phyloP scores from a whole-genome alignment of 2,113 vertebrate genomes.

The Apteryx mantelli region DNA sequence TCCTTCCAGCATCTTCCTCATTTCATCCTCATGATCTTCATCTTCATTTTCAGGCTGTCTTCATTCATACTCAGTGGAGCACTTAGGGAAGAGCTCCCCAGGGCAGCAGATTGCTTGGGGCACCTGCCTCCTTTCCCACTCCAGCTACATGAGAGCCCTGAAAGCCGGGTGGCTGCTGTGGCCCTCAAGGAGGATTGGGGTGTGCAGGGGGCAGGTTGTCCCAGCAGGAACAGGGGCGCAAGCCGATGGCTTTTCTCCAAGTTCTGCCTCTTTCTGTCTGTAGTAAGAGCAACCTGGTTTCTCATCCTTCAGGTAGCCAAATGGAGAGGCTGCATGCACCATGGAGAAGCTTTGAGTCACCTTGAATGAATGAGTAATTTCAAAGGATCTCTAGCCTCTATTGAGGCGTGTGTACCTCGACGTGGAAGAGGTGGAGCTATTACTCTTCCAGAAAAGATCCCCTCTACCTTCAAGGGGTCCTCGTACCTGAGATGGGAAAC shows the following conservation, averaged over 20 bases:
- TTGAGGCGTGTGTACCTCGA: accelerated
- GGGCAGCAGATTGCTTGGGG: not conserved
- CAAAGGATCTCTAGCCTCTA: not conserved
- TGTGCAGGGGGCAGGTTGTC: not conserved
- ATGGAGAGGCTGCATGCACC: not conserved
- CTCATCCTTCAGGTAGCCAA: not conserved
- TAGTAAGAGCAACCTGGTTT: not conserved
- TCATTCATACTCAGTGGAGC: not conserved
- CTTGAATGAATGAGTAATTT: not conserved
- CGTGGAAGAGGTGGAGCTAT: accelerated
- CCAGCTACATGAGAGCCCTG: not conserved
- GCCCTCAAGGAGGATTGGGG: not conserved
- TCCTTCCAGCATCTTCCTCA: not conserved
- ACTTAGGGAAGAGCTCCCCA: not conserved
- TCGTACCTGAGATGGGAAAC: not conserved
- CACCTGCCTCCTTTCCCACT: not conserved
- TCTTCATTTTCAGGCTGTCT: not conserved
- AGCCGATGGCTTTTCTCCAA: not conserved
- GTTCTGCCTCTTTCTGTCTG: not conserved
- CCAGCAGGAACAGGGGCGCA: not conserved
- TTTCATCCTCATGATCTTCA: not conserved
- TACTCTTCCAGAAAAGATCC: not conserved
- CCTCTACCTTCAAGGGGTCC: not conserved
- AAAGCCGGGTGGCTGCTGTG: not conserved
- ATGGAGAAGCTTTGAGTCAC: not conserved